These are phyloP conservation scores for Scaeva pyrastri DNA, from an alignment of 2,888 invertebrate species.

Conservation along the genomic window DNA sequence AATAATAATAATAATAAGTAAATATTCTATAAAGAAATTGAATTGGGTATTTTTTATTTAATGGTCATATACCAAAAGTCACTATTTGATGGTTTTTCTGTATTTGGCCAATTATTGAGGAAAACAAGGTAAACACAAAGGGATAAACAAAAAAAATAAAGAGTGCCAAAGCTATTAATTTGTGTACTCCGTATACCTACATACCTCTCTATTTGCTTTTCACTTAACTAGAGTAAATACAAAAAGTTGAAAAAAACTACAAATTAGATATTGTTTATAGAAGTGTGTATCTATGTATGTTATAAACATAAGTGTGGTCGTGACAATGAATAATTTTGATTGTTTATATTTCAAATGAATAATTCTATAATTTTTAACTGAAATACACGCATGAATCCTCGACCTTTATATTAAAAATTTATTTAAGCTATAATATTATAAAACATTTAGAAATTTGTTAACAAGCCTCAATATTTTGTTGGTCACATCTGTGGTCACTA, in stretches of 20 bases:
- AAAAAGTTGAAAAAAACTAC: neutral
- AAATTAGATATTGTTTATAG: neutral
- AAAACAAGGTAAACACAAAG: neutral
- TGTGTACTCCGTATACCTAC: neutral
- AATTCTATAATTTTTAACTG: too few species aligned
- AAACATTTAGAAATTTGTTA: too few species aligned
- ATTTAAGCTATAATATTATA: too few species aligned
- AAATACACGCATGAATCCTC: too few species aligned
- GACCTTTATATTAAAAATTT: too few species aligned
- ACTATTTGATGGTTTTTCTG: slow-evolving; percentile 8
- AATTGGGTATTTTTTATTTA: slow-evolving; percentile 27
- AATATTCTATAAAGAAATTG: slow-evolving; percentile 23
- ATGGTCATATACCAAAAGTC: slow-evolving; percentile 2
- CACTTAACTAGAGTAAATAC: slow-evolving; percentile 9
- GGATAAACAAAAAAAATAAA: slow-evolving; percentile 10
- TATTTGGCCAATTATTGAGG: slow-evolving; percentile 30
- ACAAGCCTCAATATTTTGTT: too few species aligned
- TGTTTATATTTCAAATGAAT: too few species aligned
- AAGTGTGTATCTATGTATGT: neutral
- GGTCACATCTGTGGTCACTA: too few species aligned
- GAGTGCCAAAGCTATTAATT: slow-evolving; percentile 9
- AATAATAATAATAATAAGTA: slow-evolving; percentile 4
- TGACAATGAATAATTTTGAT: too few species aligned
- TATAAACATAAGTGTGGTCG: too few species aligned
- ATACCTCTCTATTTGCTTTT: neutral